Base-by-base conservation (phyloP, 2,797 vertebrate genomes). In the Macropodus opercularis region DNA sequence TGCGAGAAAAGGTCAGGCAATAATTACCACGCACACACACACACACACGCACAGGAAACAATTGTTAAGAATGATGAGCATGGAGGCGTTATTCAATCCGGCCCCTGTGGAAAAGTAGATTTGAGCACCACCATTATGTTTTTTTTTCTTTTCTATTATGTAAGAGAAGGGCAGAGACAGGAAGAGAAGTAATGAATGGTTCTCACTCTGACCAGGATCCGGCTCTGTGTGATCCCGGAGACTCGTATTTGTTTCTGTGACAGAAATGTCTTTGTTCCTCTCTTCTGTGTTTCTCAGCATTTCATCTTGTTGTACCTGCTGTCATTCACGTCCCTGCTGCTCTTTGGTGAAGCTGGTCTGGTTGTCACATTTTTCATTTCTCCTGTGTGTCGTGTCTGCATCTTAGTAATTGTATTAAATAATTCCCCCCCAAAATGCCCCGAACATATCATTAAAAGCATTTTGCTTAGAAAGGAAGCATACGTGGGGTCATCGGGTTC, bases 21-120 rank as follows among this genome's bases (percentile, higher is more conserved):
- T 81, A 64, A 81, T 81, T 81, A 60, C 52, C 57, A 61, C 57
- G 46, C 42, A 66, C 17, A 68, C 38, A 49, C 39, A 13, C 22
- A 15, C 50, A 55, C 53, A 58, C 69, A 64, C 57, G n/a, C 39
- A 64, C 21, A 73, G 71, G 77, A 84, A 85, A 72, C 51, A 72
- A 69, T 81, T 79, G 83, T 79, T 78, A 32, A 64, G 58, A 77
- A 44, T 75, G 77, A 87, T 74, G 77, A 83, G 76, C 74, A 69
- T 43, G 69, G 69, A 60, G 82, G 85, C 64, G 82, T 81, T 72
- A 65, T 77, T 86, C 65, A 75, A 78, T 51, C 59, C 43, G 1
- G 57, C 69, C 61, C 63, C 74, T 39, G 71, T 77, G 60, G 70
- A 63, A 85, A 85, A 81, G 82, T 73, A 78, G 71, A 79, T 84